phyloP scores from a whole-genome alignment of 1,140 invertebrate species.

The Caenorhabditis inopinata region DNA sequence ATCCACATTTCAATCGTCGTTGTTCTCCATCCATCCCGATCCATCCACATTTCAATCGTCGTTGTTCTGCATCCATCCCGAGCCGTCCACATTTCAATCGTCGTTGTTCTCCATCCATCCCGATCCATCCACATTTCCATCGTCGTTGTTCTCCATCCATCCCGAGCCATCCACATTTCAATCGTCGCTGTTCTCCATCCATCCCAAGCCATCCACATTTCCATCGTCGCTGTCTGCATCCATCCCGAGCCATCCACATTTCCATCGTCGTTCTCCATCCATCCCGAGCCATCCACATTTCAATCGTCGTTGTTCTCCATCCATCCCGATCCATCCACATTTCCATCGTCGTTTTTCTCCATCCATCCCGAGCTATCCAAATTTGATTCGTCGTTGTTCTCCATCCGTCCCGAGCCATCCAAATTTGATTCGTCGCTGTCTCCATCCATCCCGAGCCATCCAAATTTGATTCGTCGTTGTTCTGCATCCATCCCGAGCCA shows the following conservation, averaged over 20 bases:
- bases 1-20: not conserved
- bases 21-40: not conserved
- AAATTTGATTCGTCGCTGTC: not conserved
- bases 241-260: not conserved
- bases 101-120: not conserved
- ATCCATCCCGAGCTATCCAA: not conserved
- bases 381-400: not conserved
- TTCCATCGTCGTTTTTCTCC: not conserved
- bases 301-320: not conserved
- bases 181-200: too few relatives aligned
- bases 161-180: too few relatives aligned
- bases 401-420: not conserved
- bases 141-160: too few relatives aligned
- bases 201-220: too few relatives aligned
- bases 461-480: not conserved
- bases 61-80: not conserved
- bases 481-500: not conserved
- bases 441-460: not conserved
- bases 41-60: not conserved
- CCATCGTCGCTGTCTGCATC: too few relatives aligned
- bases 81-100: not conserved
- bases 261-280: not conserved
- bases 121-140: too few relatives aligned
- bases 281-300: not conserved
- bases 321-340: not conserved